Evolutionary conservation across 2,888 invertebrate genomes (phyloP), one percentile per base, ranked within the genome.

Genomic region (Noctua pronuba): DNA sequence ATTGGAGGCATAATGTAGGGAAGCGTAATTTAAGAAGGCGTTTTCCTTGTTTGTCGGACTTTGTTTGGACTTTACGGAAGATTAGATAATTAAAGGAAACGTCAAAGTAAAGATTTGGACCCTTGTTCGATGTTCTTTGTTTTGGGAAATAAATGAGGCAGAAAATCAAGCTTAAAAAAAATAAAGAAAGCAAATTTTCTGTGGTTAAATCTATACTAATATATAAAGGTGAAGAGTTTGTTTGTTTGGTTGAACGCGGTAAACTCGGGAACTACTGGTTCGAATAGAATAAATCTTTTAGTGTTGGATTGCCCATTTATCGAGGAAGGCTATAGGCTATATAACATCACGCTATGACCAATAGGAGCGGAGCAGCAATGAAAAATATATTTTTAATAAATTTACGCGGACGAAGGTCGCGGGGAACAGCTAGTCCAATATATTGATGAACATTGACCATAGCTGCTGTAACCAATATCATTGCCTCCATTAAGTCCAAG

Each of bases 21-120:
- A 77, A 73, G 46, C 75, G 69, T 77, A 76, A 87, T 88, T 88
- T 82, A 73, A 52, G 58, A 62, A 75, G 72, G 62, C 73, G 52
- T 79, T 82, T 85, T 83, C 80, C 77, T 87, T 76, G 64, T 85
- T 84, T 73, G 66, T 77, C 68, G 21, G 79, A 79, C 69, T 87
- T 85, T 87, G 81, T 84, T 83, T 67, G 41, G 73, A 67, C 49
- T 77, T 86, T 77, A 31, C 49, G 18, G 38, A 62, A 75, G 69
- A 77, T 82, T 77, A 78, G 67, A 69, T 86, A 87, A 88, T 85
- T 87, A 82, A 78, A 79, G 69, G 72, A 67, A 79, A 73, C 52
- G 66, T 72, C 66, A 35, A 75, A 67, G 62, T 64, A 31, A 74
- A 79, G 66, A 69, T 75, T 76, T 68, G 31, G 46, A 60, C 41